phyloP scores from a whole-genome alignment of 2,797 vertebrate genomes.

The Botia kubotai region DNA sequence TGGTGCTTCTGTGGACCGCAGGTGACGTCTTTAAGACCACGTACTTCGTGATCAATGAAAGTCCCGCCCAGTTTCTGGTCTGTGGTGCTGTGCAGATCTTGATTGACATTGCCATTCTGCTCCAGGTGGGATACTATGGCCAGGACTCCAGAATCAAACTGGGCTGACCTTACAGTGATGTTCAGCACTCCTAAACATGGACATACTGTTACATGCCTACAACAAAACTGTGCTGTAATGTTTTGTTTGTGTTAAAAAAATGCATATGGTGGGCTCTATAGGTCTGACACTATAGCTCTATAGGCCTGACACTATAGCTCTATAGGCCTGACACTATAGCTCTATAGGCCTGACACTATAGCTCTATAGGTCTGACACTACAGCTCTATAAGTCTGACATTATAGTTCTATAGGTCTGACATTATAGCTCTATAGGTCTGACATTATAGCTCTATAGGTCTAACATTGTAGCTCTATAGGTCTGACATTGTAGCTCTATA shows the following conservation, averaged over 20 bases:
- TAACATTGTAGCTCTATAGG: too few species aligned
- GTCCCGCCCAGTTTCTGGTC: slow-evolving; percentile 81
- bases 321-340: too few species aligned
- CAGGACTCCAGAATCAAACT: slow-evolving; percentile 73
- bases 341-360: too few species aligned
- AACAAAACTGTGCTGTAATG: slow-evolving; percentile 14
- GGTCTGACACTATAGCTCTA: too few species aligned
- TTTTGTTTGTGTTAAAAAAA: neutral
- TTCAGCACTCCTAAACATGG: slow-evolving; percentile 39
- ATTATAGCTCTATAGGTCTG: too few species aligned
- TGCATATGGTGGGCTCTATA: neutral
- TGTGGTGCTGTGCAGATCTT: slow-evolving; percentile 81
- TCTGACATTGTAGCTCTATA: too few species aligned
- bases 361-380: too few species aligned
- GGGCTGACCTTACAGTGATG: slow-evolving; percentile 63
- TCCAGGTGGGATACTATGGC: slow-evolving; percentile 79
- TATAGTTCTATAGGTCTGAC: too few species aligned
- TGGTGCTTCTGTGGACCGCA: slow-evolving; percentile 84
- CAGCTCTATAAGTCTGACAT: too few species aligned
- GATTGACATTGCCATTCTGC: slow-evolving; percentile 79
- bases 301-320: too few species aligned
- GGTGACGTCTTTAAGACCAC: slow-evolving; percentile 84
- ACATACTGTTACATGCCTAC: slow-evolving; percentile 19
- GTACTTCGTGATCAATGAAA: slow-evolving; percentile 82
- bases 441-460: too few species aligned